phyloP scores from a whole-genome alignment of 2,888 invertebrate genomes.

The Mesorhabditis spiculigera region DNA sequence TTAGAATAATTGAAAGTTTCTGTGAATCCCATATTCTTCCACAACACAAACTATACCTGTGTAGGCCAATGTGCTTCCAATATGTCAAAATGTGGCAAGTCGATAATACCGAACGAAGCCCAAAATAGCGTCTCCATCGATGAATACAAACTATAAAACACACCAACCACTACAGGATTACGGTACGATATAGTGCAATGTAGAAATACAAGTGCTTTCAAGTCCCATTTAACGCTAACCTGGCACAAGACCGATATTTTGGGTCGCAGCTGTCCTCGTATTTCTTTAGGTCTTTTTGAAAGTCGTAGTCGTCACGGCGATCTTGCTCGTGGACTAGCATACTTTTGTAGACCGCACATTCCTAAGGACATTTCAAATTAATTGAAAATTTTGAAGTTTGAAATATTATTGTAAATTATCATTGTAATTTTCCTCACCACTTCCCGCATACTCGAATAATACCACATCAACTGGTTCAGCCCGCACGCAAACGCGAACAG shows the following conservation, averaged over 20 bases:
- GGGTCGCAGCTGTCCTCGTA: slow-evolving; percentile 58
- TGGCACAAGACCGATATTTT: slow-evolving; percentile 60
- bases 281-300: slow-evolving; percentile 15
- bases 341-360: neutral
- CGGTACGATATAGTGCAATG: neutral
- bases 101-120: slow-evolving; percentile 93
- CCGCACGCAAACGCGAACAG: slow-evolving; percentile 89
- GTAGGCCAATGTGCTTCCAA: slow-evolving; percentile 93
- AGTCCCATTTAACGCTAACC: slow-evolving; percentile 49
- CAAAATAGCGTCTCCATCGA: slow-evolving; percentile 94
- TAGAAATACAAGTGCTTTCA: neutral
- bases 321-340: neutral
- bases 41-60: slow-evolving; percentile 42
- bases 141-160: slow-evolving; percentile 78
- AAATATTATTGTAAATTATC: too few relatives aligned
- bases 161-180: neutral
- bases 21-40: too few relatives aligned
- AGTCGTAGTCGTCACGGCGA: neutral
- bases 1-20: too few relatives aligned
- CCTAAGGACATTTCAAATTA: neutral
- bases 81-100: slow-evolving; percentile 88
- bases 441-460: slow-evolving; percentile 12
- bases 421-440: neutral
- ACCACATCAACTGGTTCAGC: slow-evolving; percentile 85
- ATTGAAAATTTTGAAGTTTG: too few relatives aligned